A percentile compares a stretch with the other conserved stretches of the same genome.
Evolutionary conservation across 2,113 vertebrate species (phyloP).

Genomic region (Crotalus horridus): DNA sequence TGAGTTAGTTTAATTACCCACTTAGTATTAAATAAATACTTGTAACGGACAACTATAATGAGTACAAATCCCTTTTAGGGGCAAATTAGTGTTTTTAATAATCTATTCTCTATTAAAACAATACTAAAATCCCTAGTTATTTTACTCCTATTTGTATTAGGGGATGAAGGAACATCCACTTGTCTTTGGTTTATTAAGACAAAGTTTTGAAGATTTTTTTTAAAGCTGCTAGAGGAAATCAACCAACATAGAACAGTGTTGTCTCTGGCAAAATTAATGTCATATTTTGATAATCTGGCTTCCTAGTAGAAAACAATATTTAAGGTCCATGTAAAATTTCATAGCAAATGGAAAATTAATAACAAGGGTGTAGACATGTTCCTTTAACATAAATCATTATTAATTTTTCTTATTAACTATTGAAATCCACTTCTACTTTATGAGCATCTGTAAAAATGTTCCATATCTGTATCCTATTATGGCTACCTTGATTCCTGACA

Average conservation of each 20-base stretch:
- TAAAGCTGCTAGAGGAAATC: background rate
- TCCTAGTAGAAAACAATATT: background rate
- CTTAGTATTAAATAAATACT: slow-evolving; percentile 11
- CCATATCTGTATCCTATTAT: background rate
- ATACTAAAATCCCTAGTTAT: background rate
- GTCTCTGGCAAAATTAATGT: background rate
- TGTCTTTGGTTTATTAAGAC: background rate
- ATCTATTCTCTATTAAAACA: background rate
- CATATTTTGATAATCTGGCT: background rate
- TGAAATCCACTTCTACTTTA: background rate
- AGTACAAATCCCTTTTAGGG: slow-evolving; percentile 12
- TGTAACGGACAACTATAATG: background rate
- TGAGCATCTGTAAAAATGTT: background rate
- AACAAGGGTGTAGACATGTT: background rate
- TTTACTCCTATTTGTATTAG: background rate
- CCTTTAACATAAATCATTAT: background rate
- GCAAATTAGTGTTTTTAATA: background rate
- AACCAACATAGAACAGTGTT: background rate
- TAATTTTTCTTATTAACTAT: background rate
- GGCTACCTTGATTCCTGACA: slow-evolving; percentile 6
- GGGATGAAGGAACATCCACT: background rate
- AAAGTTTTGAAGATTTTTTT: background rate
- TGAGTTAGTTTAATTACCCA: background rate
- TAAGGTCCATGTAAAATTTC: background rate
- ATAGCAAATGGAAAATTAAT: background rate